A percentile compares a stretch with the other conserved stretches of the same genome.
Conservation (phyloP, 2,113 vertebrate species). For the Sminthopsis crassicaudata region DNA sequence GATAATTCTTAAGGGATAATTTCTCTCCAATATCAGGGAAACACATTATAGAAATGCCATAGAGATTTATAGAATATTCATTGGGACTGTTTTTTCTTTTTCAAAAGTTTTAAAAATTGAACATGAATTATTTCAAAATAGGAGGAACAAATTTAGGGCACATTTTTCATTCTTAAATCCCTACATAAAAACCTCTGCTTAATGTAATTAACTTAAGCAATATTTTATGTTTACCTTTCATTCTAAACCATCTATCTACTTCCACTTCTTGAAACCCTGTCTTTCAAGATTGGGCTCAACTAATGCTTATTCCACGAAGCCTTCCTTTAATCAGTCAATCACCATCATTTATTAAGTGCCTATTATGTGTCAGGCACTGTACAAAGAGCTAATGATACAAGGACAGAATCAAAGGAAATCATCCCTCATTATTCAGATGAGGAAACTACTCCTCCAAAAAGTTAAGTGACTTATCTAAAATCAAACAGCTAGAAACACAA, state of each 20-base stretch:
- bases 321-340: neutral
- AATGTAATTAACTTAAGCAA: neutral
- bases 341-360: neutral
- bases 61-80: neutral
- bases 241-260: neutral
- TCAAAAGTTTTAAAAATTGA: neutral
- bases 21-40: neutral
- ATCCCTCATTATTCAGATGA: neutral
- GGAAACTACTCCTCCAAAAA: neutral
- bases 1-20: neutral
- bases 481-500: neutral
- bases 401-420: neutral
- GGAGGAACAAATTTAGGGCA: neutral
- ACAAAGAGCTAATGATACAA: neutral
- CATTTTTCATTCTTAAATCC: neutral
- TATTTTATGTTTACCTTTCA: neutral
- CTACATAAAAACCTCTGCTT: neutral
- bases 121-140: neutral
- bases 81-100: neutral
- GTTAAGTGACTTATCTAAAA: neutral
- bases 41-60: neutral
- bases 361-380: neutral
- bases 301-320: neutral
- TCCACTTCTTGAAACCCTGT: neutral
- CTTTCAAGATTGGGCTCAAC: neutral